These are phyloP conservation scores for Crocallis elinguaria DNA, from an alignment of 2,888 invertebrate species.

Conservation along the genomic window DNA sequence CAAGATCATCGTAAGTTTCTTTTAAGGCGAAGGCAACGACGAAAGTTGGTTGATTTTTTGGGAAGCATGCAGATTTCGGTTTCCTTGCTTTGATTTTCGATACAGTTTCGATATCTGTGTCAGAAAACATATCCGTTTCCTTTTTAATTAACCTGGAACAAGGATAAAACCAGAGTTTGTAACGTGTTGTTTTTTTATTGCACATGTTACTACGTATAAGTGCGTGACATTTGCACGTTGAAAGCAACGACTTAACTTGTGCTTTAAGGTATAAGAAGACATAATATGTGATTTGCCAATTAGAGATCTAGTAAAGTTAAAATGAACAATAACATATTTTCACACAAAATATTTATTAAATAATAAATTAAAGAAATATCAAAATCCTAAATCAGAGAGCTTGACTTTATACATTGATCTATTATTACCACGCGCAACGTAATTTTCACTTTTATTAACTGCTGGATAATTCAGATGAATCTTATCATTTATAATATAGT, in stretches of 20 bases:
- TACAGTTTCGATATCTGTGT: slow-evolving; percentile 6
- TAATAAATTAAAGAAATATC: slow-evolving; percentile 21
- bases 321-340: not conserved
- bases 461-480: slow-evolving; percentile 10
- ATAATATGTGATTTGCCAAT: too few relatives aligned
- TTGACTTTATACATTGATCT: slow-evolving; percentile 41
- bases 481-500: slow-evolving; percentile 50
- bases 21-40: slow-evolving; percentile 52
- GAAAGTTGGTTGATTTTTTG: slow-evolving; percentile 43
- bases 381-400: slow-evolving; percentile 68
- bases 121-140: slow-evolving; percentile 37
- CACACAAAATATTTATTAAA: slow-evolving; percentile 29
- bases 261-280: too few relatives aligned
- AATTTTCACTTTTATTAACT: not conserved
- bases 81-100: slow-evolving; percentile 8
- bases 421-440: slow-evolving; percentile 15
- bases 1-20: slow-evolving; percentile 49
- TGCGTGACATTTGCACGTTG: too few relatives aligned
- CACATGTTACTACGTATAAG: not conserved
- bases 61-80: slow-evolving; percentile 37
- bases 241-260: not conserved
- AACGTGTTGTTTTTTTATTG: not conserved
- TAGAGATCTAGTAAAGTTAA: not conserved
- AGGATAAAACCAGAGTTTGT: not conserved
- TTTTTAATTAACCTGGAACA: slow-evolving; percentile 30